phyloP scores from a whole-genome alignment of 2,113 vertebrate species.

The Otis tarda region DNA sequence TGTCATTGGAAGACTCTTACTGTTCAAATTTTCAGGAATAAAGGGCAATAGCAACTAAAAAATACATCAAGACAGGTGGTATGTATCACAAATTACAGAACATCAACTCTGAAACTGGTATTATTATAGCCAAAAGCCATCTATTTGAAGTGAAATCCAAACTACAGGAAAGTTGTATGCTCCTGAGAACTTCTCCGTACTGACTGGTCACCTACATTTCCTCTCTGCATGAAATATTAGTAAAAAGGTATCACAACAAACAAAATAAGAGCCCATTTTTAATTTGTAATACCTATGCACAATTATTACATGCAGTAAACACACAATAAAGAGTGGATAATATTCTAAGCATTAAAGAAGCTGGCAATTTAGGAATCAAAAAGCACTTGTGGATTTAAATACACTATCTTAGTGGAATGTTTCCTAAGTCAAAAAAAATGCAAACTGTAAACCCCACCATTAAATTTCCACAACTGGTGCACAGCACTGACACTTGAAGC shows the following conservation, averaged over 20 bases:
- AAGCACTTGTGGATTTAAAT: neutral
- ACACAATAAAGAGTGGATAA: neutral
- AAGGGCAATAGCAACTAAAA: neutral
- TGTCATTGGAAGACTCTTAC: neutral
- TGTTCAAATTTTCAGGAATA: neutral
- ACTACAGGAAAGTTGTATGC: neutral
- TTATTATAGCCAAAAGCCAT: neutral
- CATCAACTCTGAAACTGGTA: neutral
- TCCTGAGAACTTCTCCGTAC: neutral
- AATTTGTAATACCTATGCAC: neutral
- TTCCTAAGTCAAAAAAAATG: neutral
- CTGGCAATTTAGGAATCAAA: neutral
- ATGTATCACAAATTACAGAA: neutral
- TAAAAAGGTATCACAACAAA: neutral
- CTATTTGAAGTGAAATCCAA: neutral
- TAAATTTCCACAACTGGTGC: neutral
- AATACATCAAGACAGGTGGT: neutral
- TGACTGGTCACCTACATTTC: neutral
- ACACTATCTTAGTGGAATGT: neutral
- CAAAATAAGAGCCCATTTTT: neutral
- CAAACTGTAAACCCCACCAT: neutral
- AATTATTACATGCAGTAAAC: neutral
- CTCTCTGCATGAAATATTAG: neutral
- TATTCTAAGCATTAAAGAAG: neutral
- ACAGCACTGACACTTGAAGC: neutral